A percentile compares a stretch with the other conserved stretches of the same genome.
These are phyloP conservation scores for Notospermus geniculatus DNA, from an alignment of 1,140 invertebrate genomes.

Conservation along the genomic window DNA sequence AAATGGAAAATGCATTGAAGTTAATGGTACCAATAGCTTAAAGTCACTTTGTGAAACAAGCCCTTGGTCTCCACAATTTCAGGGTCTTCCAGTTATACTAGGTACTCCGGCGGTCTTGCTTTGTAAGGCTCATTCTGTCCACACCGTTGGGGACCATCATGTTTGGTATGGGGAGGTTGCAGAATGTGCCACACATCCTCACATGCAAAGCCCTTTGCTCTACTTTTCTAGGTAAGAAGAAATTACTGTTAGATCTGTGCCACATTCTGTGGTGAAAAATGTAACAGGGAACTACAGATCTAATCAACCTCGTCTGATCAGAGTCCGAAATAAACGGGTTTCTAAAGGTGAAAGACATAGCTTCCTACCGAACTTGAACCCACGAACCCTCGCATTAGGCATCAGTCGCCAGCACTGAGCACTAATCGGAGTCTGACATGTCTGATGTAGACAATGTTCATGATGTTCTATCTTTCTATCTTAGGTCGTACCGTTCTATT, in stretches of 20 bases:
- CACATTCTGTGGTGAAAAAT: neutral
- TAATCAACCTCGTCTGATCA: no score
- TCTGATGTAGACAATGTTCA: no score
- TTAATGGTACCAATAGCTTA: no score
- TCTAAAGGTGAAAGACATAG: no score
- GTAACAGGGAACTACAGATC: neutral
- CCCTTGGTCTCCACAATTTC: neutral
- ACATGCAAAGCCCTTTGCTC: slow-evolving; percentile 39
- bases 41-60: no score
- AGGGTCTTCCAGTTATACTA: slow-evolving; percentile 47
- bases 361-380: no score
- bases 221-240: slow-evolving; percentile 42
- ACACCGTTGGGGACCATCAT: slow-evolving; percentile 47
- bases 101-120: slow-evolving; percentile 42
- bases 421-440: no score
- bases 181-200: slow-evolving; percentile 30
- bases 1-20: no score
- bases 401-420: no score
- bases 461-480: no score
- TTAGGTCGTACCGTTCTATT: slow-evolving; percentile 49
- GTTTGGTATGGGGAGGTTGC: slow-evolving; percentile 49
- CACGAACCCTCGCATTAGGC: no score
- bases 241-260: neutral
- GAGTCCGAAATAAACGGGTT: no score
- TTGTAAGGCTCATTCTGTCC: slow-evolving; percentile 41